Evolutionary conservation across 2,113 vertebrate genomes (phyloP), one percentile per base, ranked within the genome.

Genomic region (Corythoichthys haematopterus): DNA sequence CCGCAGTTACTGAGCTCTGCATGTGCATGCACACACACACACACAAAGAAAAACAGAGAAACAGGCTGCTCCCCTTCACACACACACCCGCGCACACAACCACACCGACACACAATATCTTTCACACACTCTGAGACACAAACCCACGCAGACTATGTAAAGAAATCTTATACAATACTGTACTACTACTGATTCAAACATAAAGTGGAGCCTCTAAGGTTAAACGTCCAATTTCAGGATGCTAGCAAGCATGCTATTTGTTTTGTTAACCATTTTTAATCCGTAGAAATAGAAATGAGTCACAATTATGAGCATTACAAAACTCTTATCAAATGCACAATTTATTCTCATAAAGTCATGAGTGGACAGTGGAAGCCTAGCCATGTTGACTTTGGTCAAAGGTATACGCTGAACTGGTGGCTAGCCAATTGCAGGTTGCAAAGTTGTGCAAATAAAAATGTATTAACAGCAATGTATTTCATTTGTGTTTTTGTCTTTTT

Each of bases 1-100:
- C 82, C 85, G 85, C 70, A 85, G 84, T 86, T 92, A 88, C 84
- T 74, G 84, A 87, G 81, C 76, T 79, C 83, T 76, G 78, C 78
- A 75, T 76, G 76, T 78, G 71, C 80, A 76, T 65, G 70, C 77
- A 38, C 64, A 52, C 74, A 71, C 80, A 72, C 45, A 73, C 65
- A 36, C 57, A 71, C 58, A 68, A 48, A 68, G 56, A 69, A 48
- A 45, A 55, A 61, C 38, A 58, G 51, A 36, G 37, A 68, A 12
- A 66, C 48, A 67, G 40, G 33, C 50, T 66, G 20, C 65, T 61
- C 69, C 45, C 11, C 3, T 71, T 64, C 66, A 55, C 38, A 47
- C 66, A 71, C 71, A 64, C 70, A 78, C 43, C 66, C 38, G 33
- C 66, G 87, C 77, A 71, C 71, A 64, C 70, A 78, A 37, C 66